These are phyloP conservation scores for Helicolenus hilgendorfi DNA, from an alignment of 2,797 vertebrate species.

Conservation along the genomic window DNA sequence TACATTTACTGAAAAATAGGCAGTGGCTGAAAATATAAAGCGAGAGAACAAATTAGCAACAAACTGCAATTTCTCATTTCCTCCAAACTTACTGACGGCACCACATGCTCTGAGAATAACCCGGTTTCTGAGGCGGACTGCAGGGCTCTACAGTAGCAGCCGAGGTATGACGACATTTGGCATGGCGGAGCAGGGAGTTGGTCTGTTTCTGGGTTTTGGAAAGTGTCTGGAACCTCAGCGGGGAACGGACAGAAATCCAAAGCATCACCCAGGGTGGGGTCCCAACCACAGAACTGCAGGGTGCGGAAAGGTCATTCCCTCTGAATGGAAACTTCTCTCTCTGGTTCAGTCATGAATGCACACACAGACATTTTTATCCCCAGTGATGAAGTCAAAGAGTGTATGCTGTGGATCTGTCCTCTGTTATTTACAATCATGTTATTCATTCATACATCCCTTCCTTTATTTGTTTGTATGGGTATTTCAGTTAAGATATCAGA, in stretches of 20 bases:
- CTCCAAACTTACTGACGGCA: conserved; percentile 19
- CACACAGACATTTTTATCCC: conserved; percentile 32
- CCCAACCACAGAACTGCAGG: conserved; percentile 54
- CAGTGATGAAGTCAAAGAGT: conserved; percentile 1
- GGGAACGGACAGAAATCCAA: conserved; percentile 68
- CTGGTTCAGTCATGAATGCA: not conserved
- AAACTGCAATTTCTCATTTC: conserved; percentile 41
- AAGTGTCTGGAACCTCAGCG: conserved; percentile 72
- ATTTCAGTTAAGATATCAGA: not conserved
- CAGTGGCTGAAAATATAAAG: not conserved
- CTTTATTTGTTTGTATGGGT: not conserved
- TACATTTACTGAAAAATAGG: not conserved
- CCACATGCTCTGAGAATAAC: conserved; percentile 46
- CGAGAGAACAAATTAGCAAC: not conserved
- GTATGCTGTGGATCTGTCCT: not conserved
- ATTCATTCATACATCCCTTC: not conserved
- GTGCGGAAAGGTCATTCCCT: conserved; percentile 49
- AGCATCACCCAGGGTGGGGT: conserved; percentile 75
- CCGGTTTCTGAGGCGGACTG: conserved; percentile 25
- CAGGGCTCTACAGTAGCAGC: conserved; percentile 65
- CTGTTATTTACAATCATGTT: not conserved
- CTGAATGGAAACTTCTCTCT: conserved; percentile 59
- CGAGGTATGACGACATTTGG: conserved; percentile 63
- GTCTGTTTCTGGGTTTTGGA: conserved; percentile 67
- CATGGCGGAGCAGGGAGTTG: conserved; percentile 62